Evolutionary conservation across 2,888 invertebrate species (phyloP), one percentile per base, ranked within the genome.

Genomic region (Campoplex capitator): DNA sequence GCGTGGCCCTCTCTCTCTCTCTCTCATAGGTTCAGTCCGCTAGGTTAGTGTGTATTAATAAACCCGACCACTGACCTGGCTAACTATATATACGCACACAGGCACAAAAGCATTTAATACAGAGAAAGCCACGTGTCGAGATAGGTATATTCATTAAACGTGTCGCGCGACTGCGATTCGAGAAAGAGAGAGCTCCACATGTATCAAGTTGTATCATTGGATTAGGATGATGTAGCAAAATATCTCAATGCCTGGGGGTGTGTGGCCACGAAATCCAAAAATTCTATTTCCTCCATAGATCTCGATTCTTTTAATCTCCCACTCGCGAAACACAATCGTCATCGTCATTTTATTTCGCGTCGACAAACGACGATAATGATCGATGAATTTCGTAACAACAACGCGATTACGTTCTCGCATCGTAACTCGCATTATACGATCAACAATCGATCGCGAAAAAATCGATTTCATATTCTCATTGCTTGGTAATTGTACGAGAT

Each of bases 1-100:
- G 86, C 83, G 73, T 81, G 85, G 62, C 78, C 65, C 78, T 79
- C 28, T 23, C 23, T 23, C 23, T 23, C 23, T 23, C 23, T 23
- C 23, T 23, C 23, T 23, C 23, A 23, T 79, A 77, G 83, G 80
- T 81, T 80, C 86, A 84, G 76, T 86, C 80, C 80, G 86, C 86
- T 86, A 86, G 77, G 86, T 86, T 86, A 84, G 87, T 82, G 84
- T 71, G 78, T 87, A 87, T 87, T 87, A 87, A 87, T 87, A 87
- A 84, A 79, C 79, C 79, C 84, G 86, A 86, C 86, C 86, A 86
- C 86, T 87, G 87, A 87, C 87, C 87, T 84, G 87, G 78, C 87
- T 82, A 74, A 82, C 74, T 70, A 62, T 51, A 82, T 51, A 82
- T 75, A 76, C 51, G n/a, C 23, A 45, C 35, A 16, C 71, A 62